Evolutionary conservation across 1,140 invertebrate genomes (phyloP), one percentile per base, ranked within the genome.

Genomic region (Drosophila pallidifrons): DNA sequence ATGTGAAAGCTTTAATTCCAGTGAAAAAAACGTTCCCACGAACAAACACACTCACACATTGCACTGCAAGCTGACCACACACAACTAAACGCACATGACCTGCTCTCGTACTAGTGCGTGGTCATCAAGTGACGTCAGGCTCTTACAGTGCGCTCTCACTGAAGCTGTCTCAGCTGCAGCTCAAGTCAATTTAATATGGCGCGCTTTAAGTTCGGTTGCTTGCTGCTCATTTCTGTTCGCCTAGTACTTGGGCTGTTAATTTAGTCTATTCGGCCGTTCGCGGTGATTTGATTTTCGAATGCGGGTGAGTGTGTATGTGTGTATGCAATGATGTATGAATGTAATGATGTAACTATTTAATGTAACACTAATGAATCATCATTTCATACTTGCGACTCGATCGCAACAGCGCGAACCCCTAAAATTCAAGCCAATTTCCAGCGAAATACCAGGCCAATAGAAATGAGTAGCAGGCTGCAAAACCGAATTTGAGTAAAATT

Each of bases 191-290:
- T 43, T 43, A 13, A 13, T 6, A 13, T 4, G 32, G 35, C 35
- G 35, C 35, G 35, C 11, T 13, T 13, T 43, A n/a, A 13, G n/a
- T 43, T 43, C n/a, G 4, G n/a, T n/a, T 8, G 7, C 46, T 49
- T 49, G 46, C 46, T 20, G 46, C 46, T 20, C 8, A 49, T 3
- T 25, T 49, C 20, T 49, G 46, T 16, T 49, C 46, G 46, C 46
- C 46, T 49, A 16, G 46, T 49, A 25, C 11, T 49, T 49, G 5
- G n/a, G 3, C 41, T 43, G 41, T 43, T 43, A 43, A 43, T 43
- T 43, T 43, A 43, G 11, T 43, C n/a, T 13, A 13, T 43, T 43
- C 11, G 41, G 3, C n/a, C 13, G 41, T 6, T 43, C 2, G 41
- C 41, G n/a, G 41, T 43, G 10, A 11, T 43, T 8, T 10, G 8